phyloP scores from a whole-genome alignment of 2,888 invertebrate genomes.

The Chloroclystis v-ata region DNA sequence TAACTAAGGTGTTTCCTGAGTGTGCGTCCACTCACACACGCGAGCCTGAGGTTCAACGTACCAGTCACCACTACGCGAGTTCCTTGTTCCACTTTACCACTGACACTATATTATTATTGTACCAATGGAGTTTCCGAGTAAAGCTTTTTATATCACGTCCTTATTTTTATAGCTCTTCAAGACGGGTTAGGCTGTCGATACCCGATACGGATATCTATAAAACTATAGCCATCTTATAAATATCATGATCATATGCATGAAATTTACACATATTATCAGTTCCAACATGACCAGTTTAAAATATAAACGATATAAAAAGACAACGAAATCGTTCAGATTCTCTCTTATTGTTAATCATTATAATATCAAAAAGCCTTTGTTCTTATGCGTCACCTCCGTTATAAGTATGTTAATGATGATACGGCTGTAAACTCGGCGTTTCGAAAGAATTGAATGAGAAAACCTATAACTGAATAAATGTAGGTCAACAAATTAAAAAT shows the following conservation, averaged over 20 bases:
- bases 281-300: background rate
- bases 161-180: slow-evolving; percentile 34
- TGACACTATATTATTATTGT: slow-evolving; percentile 75
- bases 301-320: background rate
- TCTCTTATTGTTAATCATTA: background rate
- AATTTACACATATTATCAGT: background rate
- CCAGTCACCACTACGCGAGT: slow-evolving; percentile 74
- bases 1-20: slow-evolving; percentile 27
- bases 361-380: slow-evolving; percentile 1
- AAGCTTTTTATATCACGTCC: slow-evolving; percentile 40
- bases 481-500: slow-evolving; percentile 27
- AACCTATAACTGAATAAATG: slow-evolving; percentile 4
- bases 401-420: slow-evolving; percentile 5
- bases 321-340: background rate
- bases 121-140: slow-evolving; percentile 66
- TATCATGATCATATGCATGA: background rate
- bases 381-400: slow-evolving; percentile 3
- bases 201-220: slow-evolving; percentile 16
- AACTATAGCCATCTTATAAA: background rate
- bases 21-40: slow-evolving; percentile 45
- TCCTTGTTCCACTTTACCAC: slow-evolving; percentile 77
- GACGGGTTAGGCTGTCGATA: slow-evolving; percentile 17
- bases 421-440: slow-evolving; percentile 1
- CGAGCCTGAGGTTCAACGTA: slow-evolving; percentile 68
- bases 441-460: slow-evolving; percentile 1